phyloP scores from a whole-genome alignment of 2,797 vertebrate genomes.

The Sebastes trivittatus region DNA sequence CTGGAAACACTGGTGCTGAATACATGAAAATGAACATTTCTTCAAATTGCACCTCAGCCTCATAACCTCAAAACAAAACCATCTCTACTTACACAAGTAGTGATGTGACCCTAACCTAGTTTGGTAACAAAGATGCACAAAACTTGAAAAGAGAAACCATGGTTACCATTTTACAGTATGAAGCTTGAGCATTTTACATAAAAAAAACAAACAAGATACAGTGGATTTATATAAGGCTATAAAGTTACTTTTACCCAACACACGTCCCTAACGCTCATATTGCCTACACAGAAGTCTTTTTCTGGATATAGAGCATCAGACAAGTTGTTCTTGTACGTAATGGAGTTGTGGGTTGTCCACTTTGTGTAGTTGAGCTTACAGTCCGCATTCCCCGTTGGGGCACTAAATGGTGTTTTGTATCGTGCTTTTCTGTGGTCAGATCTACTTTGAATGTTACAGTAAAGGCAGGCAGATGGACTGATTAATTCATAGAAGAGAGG shows the following conservation, averaged over 20 bases:
- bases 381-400: constrained; percentile 15
- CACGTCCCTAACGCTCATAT: not conserved
- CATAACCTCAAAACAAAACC: not conserved
- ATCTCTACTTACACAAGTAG: not conserved
- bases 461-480: constrained; percentile 48
- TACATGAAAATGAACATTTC: not conserved
- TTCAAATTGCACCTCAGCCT: not conserved
- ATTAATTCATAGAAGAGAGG: constrained; percentile 48
- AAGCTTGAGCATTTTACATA: not conserved
- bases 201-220: not conserved
- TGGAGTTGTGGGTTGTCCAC: constrained; percentile 36
- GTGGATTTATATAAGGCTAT: not conserved
- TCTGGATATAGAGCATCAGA: not conserved
- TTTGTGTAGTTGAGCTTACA: constrained; percentile 21
- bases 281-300: not conserved
- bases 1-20: not conserved
- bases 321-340: not conserved
- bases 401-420: constrained; percentile 37
- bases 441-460: constrained; percentile 34
- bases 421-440: constrained; percentile 40
- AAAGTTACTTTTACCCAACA: not conserved
- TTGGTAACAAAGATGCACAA: not conserved
- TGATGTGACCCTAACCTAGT: not conserved
- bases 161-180: not conserved
- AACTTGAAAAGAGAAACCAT: not conserved